Percentiles rank a stretch among this genome's conserved stretches.
Conservation (phyloP, 2,888 invertebrate species). For the Trissonchulus sp. region DNA sequence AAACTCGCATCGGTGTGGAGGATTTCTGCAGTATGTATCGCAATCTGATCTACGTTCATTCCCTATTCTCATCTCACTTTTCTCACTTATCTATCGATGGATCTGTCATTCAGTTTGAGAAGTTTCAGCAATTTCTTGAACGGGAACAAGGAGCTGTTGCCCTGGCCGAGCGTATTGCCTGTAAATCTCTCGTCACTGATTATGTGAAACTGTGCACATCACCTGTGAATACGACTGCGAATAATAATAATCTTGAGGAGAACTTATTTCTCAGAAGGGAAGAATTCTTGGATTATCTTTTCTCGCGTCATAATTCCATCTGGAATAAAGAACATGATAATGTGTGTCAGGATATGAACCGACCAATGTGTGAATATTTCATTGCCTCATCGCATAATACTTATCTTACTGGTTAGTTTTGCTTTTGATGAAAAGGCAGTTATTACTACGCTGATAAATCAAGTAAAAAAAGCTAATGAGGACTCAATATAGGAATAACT, state of each 20-base stretch:
- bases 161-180: not conserved
- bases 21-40: conserved; percentile 40
- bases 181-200: conserved; percentile 1
- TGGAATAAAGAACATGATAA: conserved; percentile 42
- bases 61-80: conserved; percentile 31
- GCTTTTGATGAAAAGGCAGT: too few relatives aligned
- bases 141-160: not conserved
- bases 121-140: conserved; percentile 23
- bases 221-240: not conserved
- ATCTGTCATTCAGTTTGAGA: not conserved
- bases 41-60: conserved; percentile 39
- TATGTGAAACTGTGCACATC: not conserved
- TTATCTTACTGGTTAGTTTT: conserved; percentile 34
- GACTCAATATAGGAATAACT: too few relatives aligned
- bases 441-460: too few relatives aligned
- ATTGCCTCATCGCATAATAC: conserved; percentile 47
- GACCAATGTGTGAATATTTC: conserved; percentile 45
- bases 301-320: conserved; percentile 48
- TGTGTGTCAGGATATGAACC: conserved; percentile 40
- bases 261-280: not conserved
- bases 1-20: conserved; percentile 29
- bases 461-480: too few relatives aligned
- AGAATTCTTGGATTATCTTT: conserved; percentile 48
- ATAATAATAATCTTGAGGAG: too few relatives aligned
- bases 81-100: conserved; percentile 5